Percentiles rank a stretch among this genome's conserved stretches.
These are phyloP conservation scores for Telmatochromis sp. DNA, from an alignment of 2,113 vertebrate species.

Conservation along the genomic window DNA sequence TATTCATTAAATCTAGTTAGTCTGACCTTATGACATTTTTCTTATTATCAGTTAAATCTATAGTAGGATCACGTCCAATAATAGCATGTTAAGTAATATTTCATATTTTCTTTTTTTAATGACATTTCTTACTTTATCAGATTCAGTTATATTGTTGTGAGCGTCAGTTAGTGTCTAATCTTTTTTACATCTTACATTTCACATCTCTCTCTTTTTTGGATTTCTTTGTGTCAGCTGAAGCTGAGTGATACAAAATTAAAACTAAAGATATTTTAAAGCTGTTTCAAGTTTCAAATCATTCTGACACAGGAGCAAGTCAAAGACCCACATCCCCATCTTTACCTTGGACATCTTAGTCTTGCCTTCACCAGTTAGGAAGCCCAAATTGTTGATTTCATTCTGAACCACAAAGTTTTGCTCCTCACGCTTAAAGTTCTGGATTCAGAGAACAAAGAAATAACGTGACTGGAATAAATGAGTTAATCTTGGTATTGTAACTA, in stretches of 20 bases:
- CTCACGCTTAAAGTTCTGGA: conserved; percentile 96
- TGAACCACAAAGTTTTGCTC: conserved; percentile 99
- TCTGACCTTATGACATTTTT: background rate
- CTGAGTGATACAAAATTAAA: background rate
- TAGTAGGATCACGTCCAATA: background rate
- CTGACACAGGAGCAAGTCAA: background rate
- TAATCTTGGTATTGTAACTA: no score
- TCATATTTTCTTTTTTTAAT: background rate
- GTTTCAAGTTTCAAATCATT: background rate
- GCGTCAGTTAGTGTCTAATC: background rate
- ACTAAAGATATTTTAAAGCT: background rate
- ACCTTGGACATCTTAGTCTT: conserved; percentile 98
- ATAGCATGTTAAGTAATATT: background rate
- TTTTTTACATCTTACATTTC: background rate
- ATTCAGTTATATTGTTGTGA: background rate
- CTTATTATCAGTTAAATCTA: background rate
- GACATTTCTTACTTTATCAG: background rate
- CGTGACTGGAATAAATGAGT: background rate
- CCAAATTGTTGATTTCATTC: conserved; percentile 98
- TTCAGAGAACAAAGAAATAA: background rate
- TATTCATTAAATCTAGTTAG: background rate
- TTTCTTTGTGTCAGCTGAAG: background rate
- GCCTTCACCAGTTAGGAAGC: conserved; percentile 90
- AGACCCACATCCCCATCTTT: background rate
- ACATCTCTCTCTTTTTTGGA: background rate